phyloP scores from a whole-genome alignment of 92 coral and sea anemone species.

The Zoanthus sociatus region DNA sequence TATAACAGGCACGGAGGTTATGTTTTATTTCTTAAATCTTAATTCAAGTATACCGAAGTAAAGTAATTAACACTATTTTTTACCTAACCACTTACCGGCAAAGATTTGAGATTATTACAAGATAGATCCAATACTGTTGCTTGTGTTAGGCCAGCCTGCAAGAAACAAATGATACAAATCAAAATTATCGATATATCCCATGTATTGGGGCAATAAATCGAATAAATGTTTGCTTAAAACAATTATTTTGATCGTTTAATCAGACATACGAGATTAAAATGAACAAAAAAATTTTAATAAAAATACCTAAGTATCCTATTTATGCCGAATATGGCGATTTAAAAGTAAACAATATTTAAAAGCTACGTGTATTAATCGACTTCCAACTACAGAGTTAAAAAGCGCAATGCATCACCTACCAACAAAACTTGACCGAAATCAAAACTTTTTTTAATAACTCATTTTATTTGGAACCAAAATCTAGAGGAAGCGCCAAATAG shows the following conservation, averaged over 20 bases:
- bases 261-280: neutral
- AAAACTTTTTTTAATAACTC: neutral
- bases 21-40: too few species aligned
- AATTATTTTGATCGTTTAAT: neutral
- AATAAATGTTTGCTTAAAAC: neutral
- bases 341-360: too few species aligned
- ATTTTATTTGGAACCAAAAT: neutral
- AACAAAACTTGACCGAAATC: neutral
- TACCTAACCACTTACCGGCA: conserved; percentile 72
- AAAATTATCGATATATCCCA: neutral
- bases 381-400: neutral
- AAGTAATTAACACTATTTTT: too few species aligned
- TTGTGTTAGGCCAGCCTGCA: conserved; percentile 78
- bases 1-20: too few species aligned
- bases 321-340: neutral
- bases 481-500: neutral
- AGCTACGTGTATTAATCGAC: conserved; percentile 22
- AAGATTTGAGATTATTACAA: conserved; percentile 74
- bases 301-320: neutral
- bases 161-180: neutral
- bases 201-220: neutral
- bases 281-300: neutral
- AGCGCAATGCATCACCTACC: neutral
- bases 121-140: conserved; percentile 93
- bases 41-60: too few species aligned